Evolutionary conservation across 2,113 vertebrate species (phyloP).

Genomic region (Cavia porcellus): DNA sequence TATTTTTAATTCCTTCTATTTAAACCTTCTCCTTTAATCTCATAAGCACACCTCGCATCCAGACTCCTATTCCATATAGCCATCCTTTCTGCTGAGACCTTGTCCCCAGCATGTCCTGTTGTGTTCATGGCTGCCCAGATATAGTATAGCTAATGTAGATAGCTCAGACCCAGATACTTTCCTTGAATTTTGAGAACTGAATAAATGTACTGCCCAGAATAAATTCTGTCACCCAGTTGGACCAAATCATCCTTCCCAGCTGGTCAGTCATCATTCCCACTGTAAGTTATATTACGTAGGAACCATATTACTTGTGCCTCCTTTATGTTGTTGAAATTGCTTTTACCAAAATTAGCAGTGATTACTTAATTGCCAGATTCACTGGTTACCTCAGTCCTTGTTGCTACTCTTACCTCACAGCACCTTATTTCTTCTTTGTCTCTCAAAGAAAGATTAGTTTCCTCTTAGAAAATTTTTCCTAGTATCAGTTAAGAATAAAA

Average conservation of each 20-base stretch:
- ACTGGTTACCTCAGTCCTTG: neutral
- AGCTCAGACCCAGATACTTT: neutral
- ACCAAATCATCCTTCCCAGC: neutral
- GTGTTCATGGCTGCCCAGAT: neutral
- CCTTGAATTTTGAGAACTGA: neutral
- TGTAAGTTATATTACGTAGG: neutral
- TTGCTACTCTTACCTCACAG: neutral
- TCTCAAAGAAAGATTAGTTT: neutral
- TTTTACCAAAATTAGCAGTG: neutral
- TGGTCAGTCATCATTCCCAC: neutral
- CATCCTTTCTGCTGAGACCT: neutral
- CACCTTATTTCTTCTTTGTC: neutral
- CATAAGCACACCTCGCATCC: neutral
- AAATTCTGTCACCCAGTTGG: neutral
- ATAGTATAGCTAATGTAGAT: neutral
- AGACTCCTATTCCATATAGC: neutral
- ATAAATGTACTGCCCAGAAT: neutral
- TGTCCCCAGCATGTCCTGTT: neutral
- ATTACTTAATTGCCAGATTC: neutral
- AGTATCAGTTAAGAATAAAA: slow-evolving; percentile 3
- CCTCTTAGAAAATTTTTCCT: slow-evolving; percentile 14
- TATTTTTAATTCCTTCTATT: slow-evolving; percentile 1
- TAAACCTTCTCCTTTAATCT: neutral
- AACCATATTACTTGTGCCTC: neutral
- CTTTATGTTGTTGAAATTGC: neutral